Evolutionary conservation across 2,113 vertebrate species (phyloP), one percentile per base, ranked within the genome.

Genomic region (Canis aureus): DNA sequence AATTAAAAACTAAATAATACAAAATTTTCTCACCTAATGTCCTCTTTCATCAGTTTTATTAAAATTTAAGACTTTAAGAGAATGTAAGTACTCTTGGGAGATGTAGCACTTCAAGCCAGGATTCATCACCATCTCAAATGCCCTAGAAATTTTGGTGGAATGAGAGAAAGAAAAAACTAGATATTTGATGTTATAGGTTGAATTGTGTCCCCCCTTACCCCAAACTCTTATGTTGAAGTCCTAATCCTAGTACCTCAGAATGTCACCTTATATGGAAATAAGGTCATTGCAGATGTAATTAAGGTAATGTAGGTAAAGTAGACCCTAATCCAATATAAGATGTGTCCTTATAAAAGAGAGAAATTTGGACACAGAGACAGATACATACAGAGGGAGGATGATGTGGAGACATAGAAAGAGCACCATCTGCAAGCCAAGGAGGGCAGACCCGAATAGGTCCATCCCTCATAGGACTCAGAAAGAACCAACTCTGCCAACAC

Each of bases 61-160:
- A 60, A 51, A 51, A 82, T 38, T 51, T 85, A 94, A 91, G 55
- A 51, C 62, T 92, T 92, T 66, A 96, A 78, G 49, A 82, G n/a
- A 89, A 35, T 64, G 5, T 11, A 62, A 76, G 13, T 53, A 35
- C 62, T 38, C 64, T 84, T 55, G 3, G 32, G 20, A 79, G 35
- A 1, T 51, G 0, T n/a, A 90, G 59, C 23, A 62, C 8, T 17
- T 57, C 62, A 91, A 93, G 17, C 8, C 92, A 20, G 20, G 32
- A 76, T 38, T 71, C 60, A 7, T 32, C 16, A 66, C 25, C 3
- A 13, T 74, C 20, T 73, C 76, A 5, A 89, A 67, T 62, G 8
- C 62, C 43, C n/a, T 59, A 11, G 62, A 92, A 7, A 7, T 60
- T 62, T 92, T 93, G 55, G 19, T 69, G 15, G 83, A 25, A 91